A percentile compares a stretch with the other conserved stretches of the same genome.
These are phyloP conservation scores for Argopecten irradians DNA, from an alignment of 1,140 invertebrate species.

Conservation along the genomic window DNA sequence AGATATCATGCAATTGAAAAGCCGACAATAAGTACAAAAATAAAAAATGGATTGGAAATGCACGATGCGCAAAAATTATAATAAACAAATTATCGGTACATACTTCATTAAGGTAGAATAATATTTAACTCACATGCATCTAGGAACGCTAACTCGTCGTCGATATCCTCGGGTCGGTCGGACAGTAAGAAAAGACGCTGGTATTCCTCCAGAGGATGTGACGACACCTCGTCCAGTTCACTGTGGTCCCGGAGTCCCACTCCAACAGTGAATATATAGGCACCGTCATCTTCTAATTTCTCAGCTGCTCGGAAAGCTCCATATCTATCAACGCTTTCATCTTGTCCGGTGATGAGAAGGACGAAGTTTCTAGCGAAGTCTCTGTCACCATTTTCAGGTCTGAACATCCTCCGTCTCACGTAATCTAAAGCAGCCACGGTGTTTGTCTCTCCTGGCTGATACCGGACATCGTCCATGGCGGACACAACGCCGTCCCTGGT, in stretches of 20 bases:
- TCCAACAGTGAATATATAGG: slow-evolving; percentile 64
- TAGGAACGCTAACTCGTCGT: neutral
- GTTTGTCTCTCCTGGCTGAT: slow-evolving; percentile 60
- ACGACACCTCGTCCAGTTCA: slow-evolving; percentile 57
- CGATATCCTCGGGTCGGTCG: neutral
- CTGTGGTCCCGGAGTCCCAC: slow-evolving; percentile 58
- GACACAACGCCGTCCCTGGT: slow-evolving; percentile 50
- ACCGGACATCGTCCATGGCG: slow-evolving; percentile 59
- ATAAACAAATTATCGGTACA: no score
- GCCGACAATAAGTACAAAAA: neutral
- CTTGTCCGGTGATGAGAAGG: slow-evolving; percentile 61
- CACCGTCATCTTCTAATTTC: slow-evolving; percentile 51
- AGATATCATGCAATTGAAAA: no score
- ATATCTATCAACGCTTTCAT: slow-evolving; percentile 61
- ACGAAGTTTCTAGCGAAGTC: slow-evolving; percentile 58
- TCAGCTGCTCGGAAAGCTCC: slow-evolving; percentile 61
- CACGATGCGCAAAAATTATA: neutral
- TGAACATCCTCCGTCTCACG: slow-evolving; percentile 60
- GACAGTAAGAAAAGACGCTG: slow-evolving; percentile 27
- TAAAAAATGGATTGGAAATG: neutral
- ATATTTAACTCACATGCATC: neutral
- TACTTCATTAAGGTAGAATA: no score
- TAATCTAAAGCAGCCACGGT: slow-evolving; percentile 58
- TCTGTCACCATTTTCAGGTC: slow-evolving; percentile 57
- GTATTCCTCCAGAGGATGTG: slow-evolving; percentile 41